Evolutionary conservation across 2,888 invertebrate species (phyloP).

Genomic region (Diaperis boleti): DNA sequence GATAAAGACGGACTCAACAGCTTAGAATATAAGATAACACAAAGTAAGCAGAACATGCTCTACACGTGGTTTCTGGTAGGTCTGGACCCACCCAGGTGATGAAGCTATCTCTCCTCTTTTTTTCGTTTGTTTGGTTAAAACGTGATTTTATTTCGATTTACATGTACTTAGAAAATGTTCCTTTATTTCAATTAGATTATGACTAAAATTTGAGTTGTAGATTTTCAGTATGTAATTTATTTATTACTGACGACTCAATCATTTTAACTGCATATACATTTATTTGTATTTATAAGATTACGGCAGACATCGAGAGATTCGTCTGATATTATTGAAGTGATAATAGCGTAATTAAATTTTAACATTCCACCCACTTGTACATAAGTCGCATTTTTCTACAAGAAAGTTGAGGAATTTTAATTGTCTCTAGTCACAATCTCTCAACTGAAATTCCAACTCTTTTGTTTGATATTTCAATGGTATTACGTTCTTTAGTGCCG

Average conservation of each 20-base stretch:
- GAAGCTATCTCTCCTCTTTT: constrained; percentile 51
- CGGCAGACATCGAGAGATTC: constrained; percentile 29
- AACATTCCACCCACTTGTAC: constrained; percentile 32
- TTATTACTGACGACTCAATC: constrained; percentile 11
- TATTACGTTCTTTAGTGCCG: too few relatives aligned
- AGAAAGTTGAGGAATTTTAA: constrained; percentile 7
- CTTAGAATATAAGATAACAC: constrained; percentile 81
- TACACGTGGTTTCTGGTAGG: constrained; percentile 88
- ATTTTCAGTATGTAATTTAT: constrained; percentile 4
- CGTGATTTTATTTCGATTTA: background rate
- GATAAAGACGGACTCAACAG: constrained; percentile 89
- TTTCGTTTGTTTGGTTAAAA: constrained; percentile 21
- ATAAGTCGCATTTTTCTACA: background rate
- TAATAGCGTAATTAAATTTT: constrained; percentile 28
- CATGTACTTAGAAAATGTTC: constrained; percentile 28
- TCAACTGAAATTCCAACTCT: background rate
- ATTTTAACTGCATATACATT: background rate
- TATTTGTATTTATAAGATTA: background rate
- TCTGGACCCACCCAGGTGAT: constrained; percentile 80
- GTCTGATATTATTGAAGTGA: constrained; percentile 30
- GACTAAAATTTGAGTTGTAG: too few relatives aligned
- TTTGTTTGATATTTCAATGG: background rate
- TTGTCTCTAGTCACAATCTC: constrained; percentile 14
- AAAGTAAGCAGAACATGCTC: constrained; percentile 76
- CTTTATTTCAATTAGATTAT: constrained; percentile 3